Evolutionary conservation across 2,113 vertebrate species (phyloP), one percentile per base, ranked within the genome.

Genomic region (Hiodon alosoides): DNA sequence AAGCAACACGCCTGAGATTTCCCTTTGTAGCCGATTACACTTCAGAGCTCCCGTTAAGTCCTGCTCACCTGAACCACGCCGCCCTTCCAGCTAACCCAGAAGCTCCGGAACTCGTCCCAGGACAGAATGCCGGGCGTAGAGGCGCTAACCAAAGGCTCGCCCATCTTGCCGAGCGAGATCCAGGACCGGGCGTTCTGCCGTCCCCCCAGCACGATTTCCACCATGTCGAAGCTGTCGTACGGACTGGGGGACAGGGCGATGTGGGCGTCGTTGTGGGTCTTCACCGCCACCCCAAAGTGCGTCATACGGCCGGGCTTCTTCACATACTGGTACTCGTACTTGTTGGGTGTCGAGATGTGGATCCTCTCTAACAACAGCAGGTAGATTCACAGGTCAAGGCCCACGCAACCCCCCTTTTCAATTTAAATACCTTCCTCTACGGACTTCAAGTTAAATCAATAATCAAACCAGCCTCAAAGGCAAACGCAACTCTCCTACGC

Each of bases 261-360:
- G 58, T 94, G 94, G 54, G 94, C 95, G 0, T 94, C 91, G 0
- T 95, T 95, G 91, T 98, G 96, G 0, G 93, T 96, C 84, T 96
- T 94, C 75, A 97, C 93, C 0, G 95, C 89, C 31, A 95, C 84
- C 60, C 93, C 91, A 68, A 97, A 94, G 77, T 89, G 89, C 0
- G 81, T 92, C 90, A 95, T 93, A 81, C 83, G 86, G 76, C 87
- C 88, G 0, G 94, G 96, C 72, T 93, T 95, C 87, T 93, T 95
- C 82, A 97, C 83, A 14, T 97, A 97, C 76, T 97, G 96, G 86
- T 96, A 98, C 81, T 98, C 95, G 0, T 96, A 97, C 16, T 97
- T 96, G 87, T 97, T 97, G 14, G 95, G 95, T 0, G 94, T 97
- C 79, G 95, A 96, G 88, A 97, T 95, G 85, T 97, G 95, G 67